These are phyloP conservation scores for Climacteris rufus DNA, from an alignment of 2,113 vertebrate species.

Conservation along the genomic window DNA sequence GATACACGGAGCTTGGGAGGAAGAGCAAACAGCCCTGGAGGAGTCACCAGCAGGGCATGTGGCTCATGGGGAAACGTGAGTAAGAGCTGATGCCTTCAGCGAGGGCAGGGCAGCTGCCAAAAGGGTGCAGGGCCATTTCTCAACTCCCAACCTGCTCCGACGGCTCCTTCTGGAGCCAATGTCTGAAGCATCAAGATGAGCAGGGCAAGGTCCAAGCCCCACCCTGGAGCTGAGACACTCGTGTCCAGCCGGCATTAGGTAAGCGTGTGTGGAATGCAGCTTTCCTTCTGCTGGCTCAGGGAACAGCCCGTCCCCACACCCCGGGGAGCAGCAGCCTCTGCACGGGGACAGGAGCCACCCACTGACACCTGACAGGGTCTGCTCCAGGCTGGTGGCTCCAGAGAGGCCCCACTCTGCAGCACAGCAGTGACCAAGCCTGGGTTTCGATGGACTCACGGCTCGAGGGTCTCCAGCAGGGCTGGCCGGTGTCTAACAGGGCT, in stretches of 20 bases:
- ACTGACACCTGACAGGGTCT: neutral
- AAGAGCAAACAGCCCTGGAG: neutral
- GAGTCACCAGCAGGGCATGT: neutral
- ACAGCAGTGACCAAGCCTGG: neutral
- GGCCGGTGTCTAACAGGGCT: neutral
- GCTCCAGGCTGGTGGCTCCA: neutral
- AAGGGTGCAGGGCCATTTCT: neutral
- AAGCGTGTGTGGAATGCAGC: constrained; percentile 6
- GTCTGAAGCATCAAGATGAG: neutral
- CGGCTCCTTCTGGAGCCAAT: neutral
- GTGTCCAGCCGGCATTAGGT: constrained; percentile 16
- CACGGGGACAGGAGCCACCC: neutral
- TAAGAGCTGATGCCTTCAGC: neutral
- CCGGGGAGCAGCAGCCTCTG: neutral
- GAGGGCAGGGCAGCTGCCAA: neutral
- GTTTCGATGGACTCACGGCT: neutral
- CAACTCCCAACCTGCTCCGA: neutral
- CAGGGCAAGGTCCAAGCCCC: neutral
- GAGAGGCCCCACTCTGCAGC: neutral
- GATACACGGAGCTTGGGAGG: neutral
- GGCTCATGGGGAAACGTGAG: neutral
- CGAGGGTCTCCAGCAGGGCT: neutral
- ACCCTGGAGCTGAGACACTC: constrained; percentile 1
- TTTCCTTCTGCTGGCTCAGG: neutral
- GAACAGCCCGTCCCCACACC: neutral